Conservation (phyloP, 2,888 invertebrate species). For the Prenolepis imparis region DNA sequence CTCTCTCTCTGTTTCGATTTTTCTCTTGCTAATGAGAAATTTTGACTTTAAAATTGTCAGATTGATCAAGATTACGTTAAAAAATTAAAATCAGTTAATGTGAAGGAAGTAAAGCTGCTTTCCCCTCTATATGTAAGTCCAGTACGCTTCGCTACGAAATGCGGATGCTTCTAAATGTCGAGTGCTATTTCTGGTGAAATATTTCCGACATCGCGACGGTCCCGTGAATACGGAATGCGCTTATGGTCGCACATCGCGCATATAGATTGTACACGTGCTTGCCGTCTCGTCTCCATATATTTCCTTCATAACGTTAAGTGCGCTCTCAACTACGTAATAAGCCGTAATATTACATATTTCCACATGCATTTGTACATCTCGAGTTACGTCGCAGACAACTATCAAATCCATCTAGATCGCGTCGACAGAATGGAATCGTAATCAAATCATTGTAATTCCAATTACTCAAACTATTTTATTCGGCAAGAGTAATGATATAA, state of each 20-base stretch:
- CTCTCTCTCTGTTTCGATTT: neutral
- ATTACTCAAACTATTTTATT: neutral
- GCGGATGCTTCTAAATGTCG: conserved; percentile 36
- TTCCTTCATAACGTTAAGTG: conserved; percentile 67
- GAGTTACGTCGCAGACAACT: conserved; percentile 51
- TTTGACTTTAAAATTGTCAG: neutral
- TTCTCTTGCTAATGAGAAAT: neutral
- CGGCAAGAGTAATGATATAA: neutral
- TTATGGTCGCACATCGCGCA: conserved; percentile 39
- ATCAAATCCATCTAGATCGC: conserved; percentile 28
- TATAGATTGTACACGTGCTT: conserved; percentile 45
- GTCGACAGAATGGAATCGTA: neutral
- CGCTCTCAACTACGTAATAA: conserved; percentile 70
- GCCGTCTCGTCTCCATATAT: conserved; percentile 63
- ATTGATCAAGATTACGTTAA: neutral
- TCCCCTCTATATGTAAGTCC: neutral
- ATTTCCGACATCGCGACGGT: conserved; percentile 45
- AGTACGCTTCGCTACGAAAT: conserved; percentile 18
- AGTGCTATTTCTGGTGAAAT: conserved; percentile 40
- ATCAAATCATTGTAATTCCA: neutral
- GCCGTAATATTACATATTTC: conserved; percentile 67
- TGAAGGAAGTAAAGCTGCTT: neutral
- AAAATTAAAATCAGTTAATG: conserved; percentile 4
- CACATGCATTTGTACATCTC: conserved; percentile 48
- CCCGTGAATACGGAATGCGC: conserved; percentile 27